Conservation (phyloP, 2,113 vertebrate species). For the Nycticryphes semicollaris region DNA sequence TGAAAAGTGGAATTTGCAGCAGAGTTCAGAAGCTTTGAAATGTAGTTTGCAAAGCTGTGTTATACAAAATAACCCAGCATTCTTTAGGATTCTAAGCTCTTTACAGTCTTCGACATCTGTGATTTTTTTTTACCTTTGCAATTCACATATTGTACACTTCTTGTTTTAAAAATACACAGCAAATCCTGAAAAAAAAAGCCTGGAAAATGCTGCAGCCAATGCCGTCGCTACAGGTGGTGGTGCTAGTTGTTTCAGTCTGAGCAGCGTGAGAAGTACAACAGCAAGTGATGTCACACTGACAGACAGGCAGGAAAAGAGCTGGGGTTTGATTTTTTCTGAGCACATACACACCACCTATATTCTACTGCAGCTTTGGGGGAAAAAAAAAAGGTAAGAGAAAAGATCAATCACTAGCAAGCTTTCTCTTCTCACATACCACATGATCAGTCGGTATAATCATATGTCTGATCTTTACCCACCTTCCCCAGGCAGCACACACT, state of each 20-base stretch:
- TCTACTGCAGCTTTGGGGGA: neutral
- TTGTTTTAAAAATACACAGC: neutral
- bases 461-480: neutral
- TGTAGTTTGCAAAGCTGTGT: neutral
- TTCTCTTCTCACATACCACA: neutral
- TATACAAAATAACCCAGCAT: neutral
- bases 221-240: neutral
- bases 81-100: neutral
- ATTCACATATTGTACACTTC: neutral
- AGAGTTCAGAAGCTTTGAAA: neutral
- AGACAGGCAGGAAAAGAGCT: neutral
- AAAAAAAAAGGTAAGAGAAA: neutral
- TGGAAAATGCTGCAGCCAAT: neutral
- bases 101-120: neutral
- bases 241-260: neutral
- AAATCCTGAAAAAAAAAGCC: neutral
- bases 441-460: neutral
- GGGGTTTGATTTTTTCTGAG: neutral
- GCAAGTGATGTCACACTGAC: neutral
- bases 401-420: neutral
- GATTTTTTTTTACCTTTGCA: neutral
- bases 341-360: neutral
- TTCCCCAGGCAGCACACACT: neutral
- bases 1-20: constrained; percentile 6
- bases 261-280: neutral